Percentiles rank a stretch among this genome's conserved stretches.
Evolutionary conservation across 2,113 vertebrate genomes (phyloP).

Genomic region (Sitta europaea): DNA sequence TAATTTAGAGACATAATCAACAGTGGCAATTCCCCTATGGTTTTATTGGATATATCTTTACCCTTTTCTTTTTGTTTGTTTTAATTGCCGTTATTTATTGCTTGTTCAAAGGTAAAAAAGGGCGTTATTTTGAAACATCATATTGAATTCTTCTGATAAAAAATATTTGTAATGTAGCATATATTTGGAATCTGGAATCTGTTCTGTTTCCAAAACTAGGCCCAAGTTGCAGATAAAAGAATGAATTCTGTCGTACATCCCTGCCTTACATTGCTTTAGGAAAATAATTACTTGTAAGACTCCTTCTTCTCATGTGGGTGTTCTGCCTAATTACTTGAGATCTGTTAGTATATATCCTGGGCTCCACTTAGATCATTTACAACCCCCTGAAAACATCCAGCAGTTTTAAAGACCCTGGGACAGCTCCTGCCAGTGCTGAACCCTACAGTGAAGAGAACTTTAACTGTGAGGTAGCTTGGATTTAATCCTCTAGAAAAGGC

Average conservation of each 20-base stretch:
- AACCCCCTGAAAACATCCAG: not conserved
- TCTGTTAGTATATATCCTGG: constrained; percentile 29
- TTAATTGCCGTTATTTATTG: not conserved
- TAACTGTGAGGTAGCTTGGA: constrained; percentile 19
- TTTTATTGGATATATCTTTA: not conserved
- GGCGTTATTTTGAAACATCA: not conserved
- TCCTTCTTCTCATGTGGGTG: not conserved
- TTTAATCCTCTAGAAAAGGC: constrained; percentile 64
- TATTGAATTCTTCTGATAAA: not conserved
- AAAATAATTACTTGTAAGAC: not conserved
- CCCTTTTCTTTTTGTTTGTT: not conserved
- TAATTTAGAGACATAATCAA: not conserved
- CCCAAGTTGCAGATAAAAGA: not conserved
- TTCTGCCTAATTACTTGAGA: not conserved
- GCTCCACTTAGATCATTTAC: constrained; percentile 1
- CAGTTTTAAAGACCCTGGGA: constrained; percentile 15
- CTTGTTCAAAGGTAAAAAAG: not conserved
- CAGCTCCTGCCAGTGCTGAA: constrained; percentile 18
- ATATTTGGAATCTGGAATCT: not conserved
- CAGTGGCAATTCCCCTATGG: not conserved
- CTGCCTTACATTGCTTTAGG: not conserved
- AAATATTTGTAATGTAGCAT: not conserved
- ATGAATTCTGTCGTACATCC: not conserved
- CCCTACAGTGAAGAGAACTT: constrained; percentile 26
- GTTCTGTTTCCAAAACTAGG: not conserved